Base-by-base conservation (phyloP, 2,888 invertebrate genomes). In the Troides aeacus region DNA sequence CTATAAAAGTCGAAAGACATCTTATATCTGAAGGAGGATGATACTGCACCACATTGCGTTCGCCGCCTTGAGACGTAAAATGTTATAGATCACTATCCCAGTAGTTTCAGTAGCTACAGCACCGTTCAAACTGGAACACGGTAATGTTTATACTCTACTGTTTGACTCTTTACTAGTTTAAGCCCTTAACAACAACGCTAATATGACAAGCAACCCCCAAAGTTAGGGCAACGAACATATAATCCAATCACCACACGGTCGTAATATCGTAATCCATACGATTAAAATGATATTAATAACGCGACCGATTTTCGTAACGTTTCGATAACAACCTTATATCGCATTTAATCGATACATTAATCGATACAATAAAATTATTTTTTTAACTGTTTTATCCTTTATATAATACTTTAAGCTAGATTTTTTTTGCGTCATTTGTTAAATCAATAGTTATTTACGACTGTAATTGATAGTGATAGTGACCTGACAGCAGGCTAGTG, bases 171-270 rank as follows among this genome's bases (percentile, higher is more conserved):
- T 53, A 53, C 6, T n/a, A 6, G 18, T 18, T n/a, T 53, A 53
- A 53, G 5, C 18, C 18, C 6, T n/a, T 53, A 53, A n/a, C 6
- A 15, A 50, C 7, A 5, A 53, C 5, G n/a, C 2, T 5, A 50
- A 50, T 15, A 53, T 18, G 18, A n/a, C n/a, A 53, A 15, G 2
- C 53, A 53, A 53, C n/a, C 6, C 53, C 15, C 53, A 15, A 18
- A 53, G 53, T n/a, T 53, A n/a, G 53, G n/a, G 53, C 53, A 53
- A 53, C 18, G n/a, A n/a, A 53, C 53, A 53, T n/a, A 53, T 53
- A 53, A 53, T 53, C 53, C 53, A 53, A 46, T 46, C 12, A 53
- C 53, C 53, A 53, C 53, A 53, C 53, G 53, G 53, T 53, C n/a
- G n/a, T n/a, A n/a, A 53, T n/a, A 18, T 53, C 53, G 18, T 53